Evolutionary conservation across 2,888 invertebrate genomes (phyloP), one percentile per base, ranked within the genome.

Genomic region (Halictus quadricinctus): DNA sequence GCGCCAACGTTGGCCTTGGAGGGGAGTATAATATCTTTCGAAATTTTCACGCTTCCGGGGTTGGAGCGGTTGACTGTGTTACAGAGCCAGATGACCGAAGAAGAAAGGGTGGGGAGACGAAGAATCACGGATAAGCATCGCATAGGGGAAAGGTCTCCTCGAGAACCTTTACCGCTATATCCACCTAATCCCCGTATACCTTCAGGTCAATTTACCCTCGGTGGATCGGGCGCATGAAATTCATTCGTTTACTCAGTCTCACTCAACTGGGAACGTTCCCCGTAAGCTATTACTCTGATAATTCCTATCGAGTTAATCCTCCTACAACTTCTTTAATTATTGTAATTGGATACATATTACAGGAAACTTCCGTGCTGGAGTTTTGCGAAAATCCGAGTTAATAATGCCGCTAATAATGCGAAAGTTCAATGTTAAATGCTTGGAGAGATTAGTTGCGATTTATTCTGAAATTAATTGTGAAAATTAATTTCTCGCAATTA

Each of bases 21-120:
- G 6, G 76, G 79, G 15, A 25, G 79, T 46, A 78, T 60, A 66
- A 83, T 76, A 70, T 76, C 70, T 76, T 80, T 83, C 46, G 41
- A 83, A 87, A 85, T 81, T 81, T 83, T 74, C 46, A 54, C 70
- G 73, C 69, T 76, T 81, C 70, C 70, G 54, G 79, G 66, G 43
- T 46, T 12, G n/a, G 18, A 29, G 64, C 13, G 21, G 25, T n/a
- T 21, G 69, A 43, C 69, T 18, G 6, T 15, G 29, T 18, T 18
- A 66, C 18, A 43, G 25, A 18, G 46, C 36, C 18, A 21, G 54
- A 25, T 8, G 36, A 25, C 58, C 43, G 13, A 48, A n/a, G 72
- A 29, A 82, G 60, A 54, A 43, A 41, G 41, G 43, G 36, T 48
- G 43, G 36, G 70, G 43, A 70, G 36, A 8, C 18, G 60, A 60